phyloP scores from a whole-genome alignment of 2,888 invertebrate genomes.

The Thereva unica region DNA sequence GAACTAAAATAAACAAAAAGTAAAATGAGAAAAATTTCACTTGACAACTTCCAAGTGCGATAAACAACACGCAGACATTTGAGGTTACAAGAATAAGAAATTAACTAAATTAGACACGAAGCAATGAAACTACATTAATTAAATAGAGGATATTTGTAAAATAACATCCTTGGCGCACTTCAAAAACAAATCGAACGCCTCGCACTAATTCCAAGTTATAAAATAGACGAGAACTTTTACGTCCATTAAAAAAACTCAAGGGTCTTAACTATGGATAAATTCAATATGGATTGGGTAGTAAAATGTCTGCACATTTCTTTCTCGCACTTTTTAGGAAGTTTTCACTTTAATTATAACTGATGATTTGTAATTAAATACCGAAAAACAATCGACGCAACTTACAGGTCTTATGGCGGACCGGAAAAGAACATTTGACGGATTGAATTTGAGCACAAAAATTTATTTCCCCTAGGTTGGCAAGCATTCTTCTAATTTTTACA shows the following conservation, averaged over 20 bases:
- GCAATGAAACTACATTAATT: too few relatives aligned
- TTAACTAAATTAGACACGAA: too few relatives aligned
- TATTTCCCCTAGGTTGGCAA: neutral
- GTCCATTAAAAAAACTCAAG: neutral
- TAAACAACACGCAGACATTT: neutral
- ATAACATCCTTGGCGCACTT: too few relatives aligned
- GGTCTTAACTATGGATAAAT: neutral
- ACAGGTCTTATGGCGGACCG: conserved; percentile 57
- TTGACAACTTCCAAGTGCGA: neutral
- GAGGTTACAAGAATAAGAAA: neutral
- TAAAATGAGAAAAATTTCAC: conserved; percentile 1
- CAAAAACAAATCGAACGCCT: too few relatives aligned
- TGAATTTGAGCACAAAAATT: conserved; percentile 16
- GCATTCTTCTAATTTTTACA: neutral
- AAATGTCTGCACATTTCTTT: neutral
- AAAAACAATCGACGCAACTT: conserved; percentile 48
- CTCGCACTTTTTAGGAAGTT: neutral
- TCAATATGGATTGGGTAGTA: conserved; percentile 6
- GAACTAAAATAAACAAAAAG: conserved; percentile 6
- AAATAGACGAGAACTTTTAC: neutral
- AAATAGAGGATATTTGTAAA: too few relatives aligned
- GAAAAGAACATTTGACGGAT: conserved; percentile 46
- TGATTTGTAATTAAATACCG: conserved; percentile 43
- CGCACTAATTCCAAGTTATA: too few relatives aligned
- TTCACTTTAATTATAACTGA: conserved; percentile 17